Conservation (phyloP, 2,113 vertebrate genomes). For the Chionis minor region DNA sequence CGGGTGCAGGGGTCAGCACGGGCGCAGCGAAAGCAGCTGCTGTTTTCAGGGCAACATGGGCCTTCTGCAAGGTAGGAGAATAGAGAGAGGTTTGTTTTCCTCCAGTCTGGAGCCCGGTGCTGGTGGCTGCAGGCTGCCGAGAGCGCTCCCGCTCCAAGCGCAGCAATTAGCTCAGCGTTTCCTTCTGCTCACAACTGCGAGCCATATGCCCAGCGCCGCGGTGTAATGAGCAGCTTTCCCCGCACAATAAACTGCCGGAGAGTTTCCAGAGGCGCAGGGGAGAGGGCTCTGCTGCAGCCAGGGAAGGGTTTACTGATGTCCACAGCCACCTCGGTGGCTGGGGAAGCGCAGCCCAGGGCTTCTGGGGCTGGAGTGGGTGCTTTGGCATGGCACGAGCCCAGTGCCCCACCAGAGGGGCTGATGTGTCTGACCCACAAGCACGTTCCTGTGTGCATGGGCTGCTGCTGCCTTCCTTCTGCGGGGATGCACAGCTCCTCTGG, state of each 20-base stretch:
- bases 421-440: accelerated
- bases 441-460: neutral
- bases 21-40: accelerated
- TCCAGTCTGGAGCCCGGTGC: neutral
- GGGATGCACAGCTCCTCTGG: neutral
- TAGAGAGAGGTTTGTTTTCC: neutral
- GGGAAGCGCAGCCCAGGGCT: neutral
- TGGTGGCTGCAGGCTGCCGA: neutral
- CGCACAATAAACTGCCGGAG: neutral
- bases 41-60: neutral
- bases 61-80: neutral
- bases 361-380: neutral
- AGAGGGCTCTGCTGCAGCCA: neutral
- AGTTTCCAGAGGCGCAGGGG: accelerated
- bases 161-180: neutral
- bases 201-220: neutral
- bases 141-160: neutral
- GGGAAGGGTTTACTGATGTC: neutral
- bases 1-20: neutral
- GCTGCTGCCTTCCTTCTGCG: neutral
- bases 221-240: neutral
- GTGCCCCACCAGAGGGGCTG: neutral
- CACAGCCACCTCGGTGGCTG: accelerated
- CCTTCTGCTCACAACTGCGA: neutral
- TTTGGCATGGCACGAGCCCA: accelerated